These are phyloP conservation scores for Falco biarmicus DNA, from an alignment of 2,797 vertebrate genomes.

Conservation along the genomic window DNA sequence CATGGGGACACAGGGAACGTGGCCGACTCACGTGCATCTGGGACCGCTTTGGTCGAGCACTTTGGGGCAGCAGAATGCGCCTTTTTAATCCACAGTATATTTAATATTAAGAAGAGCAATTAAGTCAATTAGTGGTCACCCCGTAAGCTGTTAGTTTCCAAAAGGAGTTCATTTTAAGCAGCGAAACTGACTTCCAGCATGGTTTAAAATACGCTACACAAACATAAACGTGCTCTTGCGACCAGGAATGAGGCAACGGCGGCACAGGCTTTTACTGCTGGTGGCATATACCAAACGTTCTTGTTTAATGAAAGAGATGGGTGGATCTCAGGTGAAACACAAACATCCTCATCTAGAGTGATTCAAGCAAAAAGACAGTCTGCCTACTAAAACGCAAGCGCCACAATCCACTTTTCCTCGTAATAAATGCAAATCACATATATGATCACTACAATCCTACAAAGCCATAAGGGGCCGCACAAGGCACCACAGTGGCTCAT, in stretches of 20 bases:
- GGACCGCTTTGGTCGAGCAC: fast-evolving
- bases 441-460: background rate
- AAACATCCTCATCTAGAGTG: background rate
- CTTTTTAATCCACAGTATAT: background rate
- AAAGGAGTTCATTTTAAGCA: background rate
- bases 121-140: background rate
- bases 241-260: background rate
- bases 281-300: background rate
- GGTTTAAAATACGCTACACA: background rate
- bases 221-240: background rate
- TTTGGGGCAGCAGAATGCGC: background rate
- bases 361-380: background rate
- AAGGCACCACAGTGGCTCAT: background rate
- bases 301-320: background rate
- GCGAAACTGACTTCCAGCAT: background rate
- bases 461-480: background rate
- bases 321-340: background rate
- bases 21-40: fast-evolving
- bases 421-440: background rate
- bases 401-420: background rate
- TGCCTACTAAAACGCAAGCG: background rate
- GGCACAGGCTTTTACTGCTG: background rate
- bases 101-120: background rate
- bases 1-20: fast-evolving
- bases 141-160: background rate